Conservation (phyloP, 2,113 vertebrate species). For the Equus przewalskii region DNA sequence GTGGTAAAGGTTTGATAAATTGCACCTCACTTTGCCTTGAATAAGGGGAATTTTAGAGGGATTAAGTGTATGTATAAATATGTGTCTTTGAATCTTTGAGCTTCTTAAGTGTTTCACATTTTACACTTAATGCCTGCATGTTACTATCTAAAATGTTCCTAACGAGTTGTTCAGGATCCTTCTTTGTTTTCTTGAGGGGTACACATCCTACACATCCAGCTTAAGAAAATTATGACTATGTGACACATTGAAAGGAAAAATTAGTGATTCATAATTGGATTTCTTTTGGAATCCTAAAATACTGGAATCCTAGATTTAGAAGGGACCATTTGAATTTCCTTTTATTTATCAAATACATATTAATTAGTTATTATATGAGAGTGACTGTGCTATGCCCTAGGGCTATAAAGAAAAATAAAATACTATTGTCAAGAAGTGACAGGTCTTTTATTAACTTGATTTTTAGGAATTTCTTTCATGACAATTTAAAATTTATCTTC, state of each 20-base stretch:
- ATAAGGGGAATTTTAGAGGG: neutral
- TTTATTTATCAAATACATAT: neutral
- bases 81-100: conserved; percentile 17
- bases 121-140: neutral
- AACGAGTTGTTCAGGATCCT: neutral
- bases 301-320: neutral
- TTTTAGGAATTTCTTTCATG: neutral
- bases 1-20: neutral
- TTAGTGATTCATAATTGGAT: neutral
- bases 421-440: neutral
- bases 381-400: neutral
- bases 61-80: neutral
- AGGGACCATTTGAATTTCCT: neutral
- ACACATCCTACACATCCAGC: neutral
- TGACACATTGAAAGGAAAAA: conserved; percentile 28
- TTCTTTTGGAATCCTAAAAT: conserved; percentile 25
- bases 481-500: neutral
- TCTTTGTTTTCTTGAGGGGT: conserved; percentile 2
- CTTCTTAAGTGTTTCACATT: neutral
- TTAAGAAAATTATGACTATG: neutral
- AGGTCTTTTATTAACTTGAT: neutral
- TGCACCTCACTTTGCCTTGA: neutral
- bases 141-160: neutral
- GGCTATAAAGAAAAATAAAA: neutral
- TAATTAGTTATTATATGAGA: neutral